Base-by-base conservation (phyloP, 2,888 invertebrate genomes). In the Frankliniella intonsa region DNA sequence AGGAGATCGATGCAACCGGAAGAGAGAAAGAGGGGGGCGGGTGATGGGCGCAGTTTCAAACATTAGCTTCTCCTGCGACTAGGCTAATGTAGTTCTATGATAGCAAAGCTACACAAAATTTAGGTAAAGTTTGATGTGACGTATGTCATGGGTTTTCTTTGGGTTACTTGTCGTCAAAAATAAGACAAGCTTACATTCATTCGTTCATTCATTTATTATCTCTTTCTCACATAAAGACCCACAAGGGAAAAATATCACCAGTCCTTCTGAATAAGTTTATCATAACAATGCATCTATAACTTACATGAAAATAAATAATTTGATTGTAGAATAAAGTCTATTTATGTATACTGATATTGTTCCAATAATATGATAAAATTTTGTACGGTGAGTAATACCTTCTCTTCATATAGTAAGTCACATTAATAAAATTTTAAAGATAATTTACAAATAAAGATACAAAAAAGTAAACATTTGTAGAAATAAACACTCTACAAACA, bases 271-370 rank as follows among this genome's bases (percentile, higher is more conserved):
- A 22, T 22, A n/a, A 69, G 19, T n/a, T 69, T 22, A 22, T 69
- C 69, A n/a, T n/a, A 69, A 69, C 69, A 69, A 7, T 69, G 3
- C 19, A 22, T 69, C 69, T 69, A 69, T 69, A 22, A 69, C 22
- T n/a, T 69, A 69, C 69, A 69, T n/a, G 69, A 69, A 69, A 69
- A 69, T 69, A 69, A 69, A 69, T 69, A 69, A 69, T 69, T 69
- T 69, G n/a, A 69, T 22, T 69, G 69, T 22, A n/a, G 69, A 69
- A 69, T 69, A 69, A 22, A 22, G 22, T 69, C n/a, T 55, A 19
- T 55, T 10, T 69, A 22, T 55, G 55, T 55, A 69, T 69, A 69
- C 69, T 69, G 69, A 69, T 69, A 22, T 69, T 69, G n/a, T 22
- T 69, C 22, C 69, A 69, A 22, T 69, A 69, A 69, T 11, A 69